These are phyloP conservation scores for Hydroisotoma schaefferi DNA, from an alignment of 2,888 invertebrate species.

Conservation along the genomic window DNA sequence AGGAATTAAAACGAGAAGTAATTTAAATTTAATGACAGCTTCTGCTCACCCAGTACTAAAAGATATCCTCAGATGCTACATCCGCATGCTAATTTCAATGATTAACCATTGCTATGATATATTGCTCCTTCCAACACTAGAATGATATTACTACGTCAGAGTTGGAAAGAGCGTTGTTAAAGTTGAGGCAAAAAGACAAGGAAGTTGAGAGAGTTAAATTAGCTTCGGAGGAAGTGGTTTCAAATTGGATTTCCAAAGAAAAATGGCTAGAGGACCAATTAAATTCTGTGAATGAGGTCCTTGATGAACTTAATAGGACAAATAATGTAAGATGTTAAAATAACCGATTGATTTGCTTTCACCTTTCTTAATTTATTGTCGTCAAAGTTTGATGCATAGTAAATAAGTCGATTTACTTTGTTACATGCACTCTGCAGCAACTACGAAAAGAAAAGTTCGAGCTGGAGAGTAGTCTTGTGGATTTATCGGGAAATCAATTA, in stretches of 20 bases:
- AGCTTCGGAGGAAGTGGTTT: background rate
- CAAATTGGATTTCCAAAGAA: background rate
- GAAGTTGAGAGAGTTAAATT: conserved; percentile 7
- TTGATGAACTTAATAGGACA: conserved; percentile 6
- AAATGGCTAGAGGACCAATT: background rate
- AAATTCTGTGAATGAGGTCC: background rate
- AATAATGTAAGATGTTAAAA: conserved; percentile 6
- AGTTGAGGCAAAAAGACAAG: conserved; percentile 4
- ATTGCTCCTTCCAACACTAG: background rate
- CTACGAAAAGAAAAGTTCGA: conserved; percentile 14
- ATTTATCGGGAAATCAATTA: conserved; percentile 8
- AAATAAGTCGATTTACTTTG: too few relatives aligned
- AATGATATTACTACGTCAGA: background rate
- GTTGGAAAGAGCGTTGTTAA: conserved; percentile 6
- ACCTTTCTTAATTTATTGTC: background rate
- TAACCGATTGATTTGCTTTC: background rate
- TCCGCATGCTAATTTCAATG: background rate
- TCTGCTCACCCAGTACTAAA: too few relatives aligned
- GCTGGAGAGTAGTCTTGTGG: conserved; percentile 8
- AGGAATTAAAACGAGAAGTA: conserved; percentile 4
- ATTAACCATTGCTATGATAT: background rate
- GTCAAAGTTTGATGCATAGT: too few relatives aligned
- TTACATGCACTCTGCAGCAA: too few relatives aligned
- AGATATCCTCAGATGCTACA: background rate
- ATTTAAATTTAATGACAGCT: background rate